Base-by-base conservation (phyloP, 2,888 invertebrate species). In the Pheosia gnoma region DNA sequence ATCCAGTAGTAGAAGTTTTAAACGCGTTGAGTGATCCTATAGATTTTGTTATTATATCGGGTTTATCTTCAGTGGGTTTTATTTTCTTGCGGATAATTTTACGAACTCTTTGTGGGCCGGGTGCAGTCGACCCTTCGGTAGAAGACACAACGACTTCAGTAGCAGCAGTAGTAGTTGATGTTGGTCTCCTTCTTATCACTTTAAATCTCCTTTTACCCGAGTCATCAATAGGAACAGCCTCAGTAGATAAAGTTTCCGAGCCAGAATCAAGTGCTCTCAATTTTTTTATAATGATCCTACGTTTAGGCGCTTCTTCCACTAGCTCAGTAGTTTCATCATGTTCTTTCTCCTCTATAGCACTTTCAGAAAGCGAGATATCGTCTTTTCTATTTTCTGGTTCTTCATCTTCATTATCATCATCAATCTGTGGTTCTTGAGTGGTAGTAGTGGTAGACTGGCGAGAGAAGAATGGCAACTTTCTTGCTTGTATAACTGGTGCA, bases 361-460 rank as follows among this genome's bases (percentile, higher is more conserved):
- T 91, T 80, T 94, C 94, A n/a, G 94, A 94, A 53, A 94, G 77
- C 60, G 84, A 82, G 66, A 94, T 93, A 65, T 92, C 93, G 65
- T 93, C 92, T 59, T 74, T 77, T 77, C 84, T 89, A 25, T 76
- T 85, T 61, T 93, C 90, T 43, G 79, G 67, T 65, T 89, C 90
- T 65, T 89, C 86, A 41, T 87, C 83, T 49, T 82, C 82, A 6
- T 85, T 86, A 55, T 87, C 84, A 41, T 75, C 78, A 59, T 59
- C 60, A 37, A 56, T 59, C 13, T 59, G 45, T 36, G 38, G 57
- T 61, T 81, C 71, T 60, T 65, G 78, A 43, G 72, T 70, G 58
- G 82, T 66, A 13, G 81, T 68, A 56, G 90, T 88, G 43, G 88
- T 88, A 49, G 82, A 75, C 59, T 70, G 74, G 51, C 88, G 86